Conservation (phyloP, 2,113 vertebrate genomes). For the Epinephelus cyanopodus region DNA sequence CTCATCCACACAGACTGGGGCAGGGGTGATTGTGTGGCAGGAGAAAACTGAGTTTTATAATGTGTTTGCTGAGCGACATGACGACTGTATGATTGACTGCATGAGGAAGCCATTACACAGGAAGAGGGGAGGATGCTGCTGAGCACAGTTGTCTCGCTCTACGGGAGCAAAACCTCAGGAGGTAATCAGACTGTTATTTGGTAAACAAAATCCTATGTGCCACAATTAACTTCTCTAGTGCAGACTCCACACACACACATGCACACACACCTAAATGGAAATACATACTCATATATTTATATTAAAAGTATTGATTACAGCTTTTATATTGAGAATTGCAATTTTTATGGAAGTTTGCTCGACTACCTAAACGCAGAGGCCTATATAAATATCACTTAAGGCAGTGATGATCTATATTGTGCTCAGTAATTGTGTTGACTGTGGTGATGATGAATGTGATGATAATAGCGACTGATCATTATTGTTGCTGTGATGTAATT, state of each 20-base stretch:
- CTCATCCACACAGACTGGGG: neutral
- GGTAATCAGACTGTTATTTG: conserved; percentile 74
- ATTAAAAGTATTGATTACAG: neutral
- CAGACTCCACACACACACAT: conserved; percentile 8
- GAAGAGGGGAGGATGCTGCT: conserved; percentile 61
- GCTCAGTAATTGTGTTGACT: no score
- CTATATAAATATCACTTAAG: no score
- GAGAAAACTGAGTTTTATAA: conserved; percentile 45
- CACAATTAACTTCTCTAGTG: conserved; percentile 58
- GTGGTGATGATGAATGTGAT: no score
- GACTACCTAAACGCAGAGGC: no score
- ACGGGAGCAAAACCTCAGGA: conserved; percentile 69
- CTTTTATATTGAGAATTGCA: neutral
- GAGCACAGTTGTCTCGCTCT: conserved; percentile 69
- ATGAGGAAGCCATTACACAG: conserved; percentile 73
- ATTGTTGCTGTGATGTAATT: no score
- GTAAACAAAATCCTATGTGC: conserved; percentile 73
- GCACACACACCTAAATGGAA: neutral
- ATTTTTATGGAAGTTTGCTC: neutral
- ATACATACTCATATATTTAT: neutral
- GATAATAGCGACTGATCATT: no score
- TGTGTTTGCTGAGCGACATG: conserved; percentile 55
- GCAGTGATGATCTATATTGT: no score
- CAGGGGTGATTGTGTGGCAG: neutral
- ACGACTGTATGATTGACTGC: conserved; percentile 66